Percentiles rank a stretch among this genome's conserved stretches.
Evolutionary conservation across 2,113 vertebrate genomes (phyloP).

Genomic region (Semnornis frantzii): DNA sequence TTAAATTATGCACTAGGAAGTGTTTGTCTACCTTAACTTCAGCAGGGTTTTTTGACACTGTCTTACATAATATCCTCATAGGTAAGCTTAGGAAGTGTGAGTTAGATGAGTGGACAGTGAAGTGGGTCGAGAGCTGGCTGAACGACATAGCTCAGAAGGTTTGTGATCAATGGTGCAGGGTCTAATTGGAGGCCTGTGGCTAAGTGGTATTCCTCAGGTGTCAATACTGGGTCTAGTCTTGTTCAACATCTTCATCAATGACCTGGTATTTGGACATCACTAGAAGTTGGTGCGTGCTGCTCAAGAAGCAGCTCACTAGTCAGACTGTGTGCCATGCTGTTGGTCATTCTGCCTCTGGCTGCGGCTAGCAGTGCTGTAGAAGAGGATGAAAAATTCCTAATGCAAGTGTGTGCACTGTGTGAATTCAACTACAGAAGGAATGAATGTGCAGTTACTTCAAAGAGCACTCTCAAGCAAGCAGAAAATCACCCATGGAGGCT

Average conservation of each 20-base stretch:
- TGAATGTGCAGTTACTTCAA: neutral
- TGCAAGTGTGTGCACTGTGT: neutral
- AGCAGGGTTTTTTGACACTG: no score
- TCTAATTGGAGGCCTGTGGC: no score
- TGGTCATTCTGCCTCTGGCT: neutral
- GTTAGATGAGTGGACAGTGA: no score
- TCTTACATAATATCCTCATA: no score
- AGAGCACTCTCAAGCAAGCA: constrained; percentile 9
- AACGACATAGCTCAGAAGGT: no score
- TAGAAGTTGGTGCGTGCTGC: neutral
- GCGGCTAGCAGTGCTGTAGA: neutral
- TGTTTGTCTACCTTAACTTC: neutral
- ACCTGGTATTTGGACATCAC: neutral
- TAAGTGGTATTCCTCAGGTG: no score
- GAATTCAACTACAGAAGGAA: neutral
- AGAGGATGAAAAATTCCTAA: neutral
- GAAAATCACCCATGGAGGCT: neutral
- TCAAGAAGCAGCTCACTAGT: neutral
- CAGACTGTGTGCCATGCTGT: neutral
- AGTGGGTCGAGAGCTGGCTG: no score
- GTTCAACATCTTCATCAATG: no score
- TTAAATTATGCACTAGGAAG: neutral
- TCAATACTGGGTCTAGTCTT: no score
- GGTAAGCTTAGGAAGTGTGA: no score
- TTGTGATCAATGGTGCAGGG: no score